These are phyloP conservation scores for Anguilla megastoma DNA, from an alignment of 2,797 vertebrate species.

Conservation along the genomic window DNA sequence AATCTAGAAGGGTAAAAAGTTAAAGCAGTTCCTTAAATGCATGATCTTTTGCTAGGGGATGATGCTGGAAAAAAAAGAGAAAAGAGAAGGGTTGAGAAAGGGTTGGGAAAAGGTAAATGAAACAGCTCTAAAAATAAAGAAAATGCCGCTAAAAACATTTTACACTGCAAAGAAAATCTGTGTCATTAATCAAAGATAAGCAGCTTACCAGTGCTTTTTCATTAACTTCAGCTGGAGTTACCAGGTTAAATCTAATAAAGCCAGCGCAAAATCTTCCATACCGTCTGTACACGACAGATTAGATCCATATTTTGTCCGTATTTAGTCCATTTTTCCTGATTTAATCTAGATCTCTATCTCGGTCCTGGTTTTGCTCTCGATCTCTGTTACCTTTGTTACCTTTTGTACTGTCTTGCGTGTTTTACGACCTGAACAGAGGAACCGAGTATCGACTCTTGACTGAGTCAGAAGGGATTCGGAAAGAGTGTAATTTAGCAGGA, in stretches of 20 bases:
- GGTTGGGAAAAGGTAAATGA: not conserved
- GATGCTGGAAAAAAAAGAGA: not conserved
- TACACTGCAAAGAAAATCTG: not conserved
- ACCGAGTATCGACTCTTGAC: not conserved
- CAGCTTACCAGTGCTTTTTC: slow-evolving; percentile 27
- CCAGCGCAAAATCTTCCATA: not conserved
- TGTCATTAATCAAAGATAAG: slow-evolving; percentile 32
- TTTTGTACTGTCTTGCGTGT: not conserved
- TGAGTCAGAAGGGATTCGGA: not conserved
- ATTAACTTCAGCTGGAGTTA: not conserved
- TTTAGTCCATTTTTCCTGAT: not conserved
- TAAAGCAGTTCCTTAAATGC: slow-evolving; percentile 36
- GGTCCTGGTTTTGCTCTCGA: not conserved
- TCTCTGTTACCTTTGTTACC: not conserved
- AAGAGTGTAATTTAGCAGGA: not conserved
- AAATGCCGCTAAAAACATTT: not conserved
- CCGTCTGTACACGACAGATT: not conserved
- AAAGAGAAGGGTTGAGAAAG: not conserved
- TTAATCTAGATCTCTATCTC: not conserved
- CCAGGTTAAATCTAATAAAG: slow-evolving; percentile 1
- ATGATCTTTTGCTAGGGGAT: slow-evolving; percentile 33
- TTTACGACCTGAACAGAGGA: not conserved
- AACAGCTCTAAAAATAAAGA: slow-evolving; percentile 21
- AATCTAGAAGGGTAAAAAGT: slow-evolving; percentile 16
- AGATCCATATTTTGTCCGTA: not conserved